Evolutionary conservation across 2,113 vertebrate species (phyloP).

Genomic region (Donacobius atricapilla): DNA sequence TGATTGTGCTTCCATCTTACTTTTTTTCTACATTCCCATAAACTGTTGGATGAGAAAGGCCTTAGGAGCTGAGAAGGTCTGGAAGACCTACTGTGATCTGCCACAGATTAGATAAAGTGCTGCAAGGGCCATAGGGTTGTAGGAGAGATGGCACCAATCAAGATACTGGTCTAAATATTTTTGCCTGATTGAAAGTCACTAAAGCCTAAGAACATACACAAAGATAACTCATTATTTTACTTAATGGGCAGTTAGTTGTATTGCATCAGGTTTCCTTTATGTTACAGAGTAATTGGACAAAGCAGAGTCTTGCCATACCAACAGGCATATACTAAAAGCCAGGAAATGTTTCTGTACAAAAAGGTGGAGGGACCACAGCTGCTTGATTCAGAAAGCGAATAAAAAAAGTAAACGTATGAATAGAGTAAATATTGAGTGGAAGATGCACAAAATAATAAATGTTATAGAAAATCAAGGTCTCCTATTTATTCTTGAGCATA

Average conservation of each 20-base stretch:
- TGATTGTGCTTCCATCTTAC: accelerated
- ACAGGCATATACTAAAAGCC: neutral
- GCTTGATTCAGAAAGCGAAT: slow-evolving; percentile 2
- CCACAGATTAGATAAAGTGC: neutral
- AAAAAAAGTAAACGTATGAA: neutral
- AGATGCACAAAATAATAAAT: slow-evolving; percentile 11
- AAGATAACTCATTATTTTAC: neutral
- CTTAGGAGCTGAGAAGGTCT: neutral
- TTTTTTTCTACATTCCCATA: neutral
- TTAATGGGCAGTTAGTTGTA: neutral
- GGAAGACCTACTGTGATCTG: neutral
- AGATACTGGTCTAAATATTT: neutral
- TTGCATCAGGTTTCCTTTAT: neutral
- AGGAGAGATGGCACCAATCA: neutral
- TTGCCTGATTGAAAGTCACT: neutral
- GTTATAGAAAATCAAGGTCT: slow-evolving; percentile 36
- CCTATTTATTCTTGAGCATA: slow-evolving; percentile 13
- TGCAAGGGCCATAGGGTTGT: neutral
- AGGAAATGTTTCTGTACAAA: neutral
- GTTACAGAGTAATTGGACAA: neutral
- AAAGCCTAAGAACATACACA: neutral
- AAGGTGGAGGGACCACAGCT: slow-evolving; percentile 10
- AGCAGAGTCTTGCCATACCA: neutral
- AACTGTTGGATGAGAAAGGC: neutral
- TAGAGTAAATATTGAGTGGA: neutral